Conservation (phyloP, 2,888 invertebrate species). For the Drosophila borealis region DNA sequence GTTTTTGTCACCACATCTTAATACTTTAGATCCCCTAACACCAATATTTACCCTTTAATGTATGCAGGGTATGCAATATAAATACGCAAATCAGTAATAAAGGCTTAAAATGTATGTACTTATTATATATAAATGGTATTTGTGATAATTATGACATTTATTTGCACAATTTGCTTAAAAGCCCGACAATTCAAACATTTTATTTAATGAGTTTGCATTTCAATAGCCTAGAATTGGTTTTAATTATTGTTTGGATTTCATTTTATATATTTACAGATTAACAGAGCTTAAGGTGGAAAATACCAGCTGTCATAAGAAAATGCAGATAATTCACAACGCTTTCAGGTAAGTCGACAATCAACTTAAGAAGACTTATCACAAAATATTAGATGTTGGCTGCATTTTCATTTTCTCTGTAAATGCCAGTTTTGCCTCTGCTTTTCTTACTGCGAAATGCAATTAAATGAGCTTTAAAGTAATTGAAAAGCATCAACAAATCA, state of each 20-base stretch:
- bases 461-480: conserved; percentile 57
- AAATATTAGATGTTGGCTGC: conserved; percentile 39
- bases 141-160: conserved; percentile 9
- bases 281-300: conserved; percentile 30
- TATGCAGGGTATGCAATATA: conserved; percentile 1
- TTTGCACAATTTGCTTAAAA: conserved; percentile 28
- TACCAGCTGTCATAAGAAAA: conserved; percentile 21
- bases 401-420: conserved; percentile 12
- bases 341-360: conserved; percentile 55
- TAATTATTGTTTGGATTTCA: conserved; percentile 44
- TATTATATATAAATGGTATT: conserved; percentile 28
- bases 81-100: conserved; percentile 3
- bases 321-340: neutral
- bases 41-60: no score
- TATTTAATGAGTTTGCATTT: conserved; percentile 19
- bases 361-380: conserved; percentile 10
- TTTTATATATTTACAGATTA: conserved; percentile 59
- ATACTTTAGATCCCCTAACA: no score
- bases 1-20: no score
- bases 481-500: conserved; percentile 3
- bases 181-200: conserved; percentile 26
- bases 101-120: conserved; percentile 3
- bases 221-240: conserved; percentile 36
- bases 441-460: conserved; percentile 50
- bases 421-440: conserved; percentile 20